phyloP scores from a whole-genome alignment of 2,888 invertebrate species.

The Athripsodes cinereus region DNA sequence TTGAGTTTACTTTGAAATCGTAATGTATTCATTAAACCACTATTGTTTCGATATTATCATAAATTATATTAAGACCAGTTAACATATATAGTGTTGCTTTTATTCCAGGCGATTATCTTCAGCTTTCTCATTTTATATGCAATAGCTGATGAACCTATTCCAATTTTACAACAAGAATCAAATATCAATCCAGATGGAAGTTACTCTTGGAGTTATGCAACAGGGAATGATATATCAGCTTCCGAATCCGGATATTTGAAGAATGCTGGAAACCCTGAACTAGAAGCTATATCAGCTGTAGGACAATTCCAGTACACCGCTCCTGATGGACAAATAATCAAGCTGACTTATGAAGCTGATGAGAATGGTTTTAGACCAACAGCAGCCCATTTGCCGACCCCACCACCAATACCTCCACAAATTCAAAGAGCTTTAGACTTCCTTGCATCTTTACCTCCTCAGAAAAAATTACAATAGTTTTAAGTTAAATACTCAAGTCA shows the following conservation, averaged over 20 bases:
- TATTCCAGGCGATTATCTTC: constrained; percentile 41
- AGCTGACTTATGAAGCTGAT: constrained; percentile 59
- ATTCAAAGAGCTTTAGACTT: constrained; percentile 62
- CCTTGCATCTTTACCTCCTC: constrained; percentile 59
- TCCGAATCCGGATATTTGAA: constrained; percentile 51
- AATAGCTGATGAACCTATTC: constrained; percentile 36
- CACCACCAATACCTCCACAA: constrained; percentile 64
- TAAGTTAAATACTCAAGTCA: too few relatives aligned
- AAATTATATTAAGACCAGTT: too few relatives aligned
- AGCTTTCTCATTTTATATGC: constrained; percentile 38
- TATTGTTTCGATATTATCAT: too few relatives aligned
- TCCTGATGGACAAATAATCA: constrained; percentile 55
- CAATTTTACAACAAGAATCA: constrained; percentile 50
- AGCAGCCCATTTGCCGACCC: constrained; percentile 55
- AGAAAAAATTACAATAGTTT: too few relatives aligned
- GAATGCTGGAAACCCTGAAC: constrained; percentile 48
- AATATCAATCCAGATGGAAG: constrained; percentile 55
- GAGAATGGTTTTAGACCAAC: constrained; percentile 65
- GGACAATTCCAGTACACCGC: constrained; percentile 58
- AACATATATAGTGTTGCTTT: background rate
- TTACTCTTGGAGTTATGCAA: constrained; percentile 54
- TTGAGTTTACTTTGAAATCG: too few relatives aligned
- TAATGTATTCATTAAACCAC: too few relatives aligned
- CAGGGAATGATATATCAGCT: constrained; percentile 57
- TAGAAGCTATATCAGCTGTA: constrained; percentile 50